A percentile compares a stretch with the other conserved stretches of the same genome.
Conservation (phyloP, 37 sponge, comb jelly and placozoan species). For the Axinella damicornis region DNA sequence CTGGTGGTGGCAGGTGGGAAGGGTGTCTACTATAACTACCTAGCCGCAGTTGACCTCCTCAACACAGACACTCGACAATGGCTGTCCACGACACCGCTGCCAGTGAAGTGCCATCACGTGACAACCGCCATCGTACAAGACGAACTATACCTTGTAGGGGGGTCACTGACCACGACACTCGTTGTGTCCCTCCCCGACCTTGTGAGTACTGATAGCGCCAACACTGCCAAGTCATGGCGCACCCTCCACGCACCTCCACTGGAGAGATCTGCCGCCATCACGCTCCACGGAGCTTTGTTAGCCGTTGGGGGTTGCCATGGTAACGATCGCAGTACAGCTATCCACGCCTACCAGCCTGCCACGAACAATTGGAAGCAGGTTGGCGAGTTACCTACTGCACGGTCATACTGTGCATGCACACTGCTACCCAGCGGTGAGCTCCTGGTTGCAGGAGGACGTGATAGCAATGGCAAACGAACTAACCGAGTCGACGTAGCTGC, state of each 20-base stretch:
- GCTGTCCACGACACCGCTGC: too few relatives aligned
- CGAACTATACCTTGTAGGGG: too few relatives aligned
- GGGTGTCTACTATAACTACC: too few relatives aligned
- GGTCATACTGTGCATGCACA: not conserved
- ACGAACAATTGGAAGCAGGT: not conserved
- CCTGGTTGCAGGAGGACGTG: conserved; percentile 8
- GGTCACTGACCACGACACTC: too few relatives aligned
- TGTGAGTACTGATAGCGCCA: not conserved
- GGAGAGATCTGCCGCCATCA: conserved; percentile 1
- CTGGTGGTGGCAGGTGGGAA: too few relatives aligned
- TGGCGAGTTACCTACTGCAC: conserved; percentile 18
- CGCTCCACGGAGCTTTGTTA: not conserved
- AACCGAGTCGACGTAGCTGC: too few relatives aligned
- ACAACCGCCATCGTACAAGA: too few relatives aligned
- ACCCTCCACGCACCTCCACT: not conserved
- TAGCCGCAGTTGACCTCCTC: too few relatives aligned
- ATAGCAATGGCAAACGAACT: too few relatives aligned
- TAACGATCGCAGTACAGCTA: not conserved
- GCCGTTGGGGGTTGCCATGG: conserved; percentile 9
- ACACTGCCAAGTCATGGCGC: not conserved
- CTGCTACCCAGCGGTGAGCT: not conserved
- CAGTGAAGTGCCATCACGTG: too few relatives aligned
- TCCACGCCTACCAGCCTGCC: conserved; percentile 11
- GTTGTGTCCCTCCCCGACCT: too few relatives aligned
- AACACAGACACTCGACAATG: too few relatives aligned